Evolutionary conservation across 1,140 invertebrate genomes (phyloP).

Genomic region (Drosophila rufa): DNA sequence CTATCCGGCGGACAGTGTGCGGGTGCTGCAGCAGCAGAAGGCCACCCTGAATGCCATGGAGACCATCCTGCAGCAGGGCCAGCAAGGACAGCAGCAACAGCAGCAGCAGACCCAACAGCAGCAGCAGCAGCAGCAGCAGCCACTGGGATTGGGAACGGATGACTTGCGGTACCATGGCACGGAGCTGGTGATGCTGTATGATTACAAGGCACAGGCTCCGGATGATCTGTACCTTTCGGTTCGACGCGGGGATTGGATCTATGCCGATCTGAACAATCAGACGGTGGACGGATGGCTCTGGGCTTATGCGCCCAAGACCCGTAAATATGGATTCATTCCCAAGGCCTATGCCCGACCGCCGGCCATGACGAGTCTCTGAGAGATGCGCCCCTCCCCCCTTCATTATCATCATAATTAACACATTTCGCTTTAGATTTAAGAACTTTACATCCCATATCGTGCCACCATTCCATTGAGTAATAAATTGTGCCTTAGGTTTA

Average conservation of each 20-base stretch:
- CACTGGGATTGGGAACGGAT: constrained; percentile 85
- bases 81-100: constrained; percentile 56
- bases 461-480: constrained; percentile 23
- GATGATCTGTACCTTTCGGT: constrained; percentile 96
- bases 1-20: constrained; percentile 93
- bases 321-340: constrained; percentile 97
- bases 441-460: not conserved
- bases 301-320: constrained; percentile 96
- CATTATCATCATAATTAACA: constrained; percentile 2
- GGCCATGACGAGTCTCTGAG: constrained; percentile 92
- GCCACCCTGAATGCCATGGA: constrained; percentile 71
- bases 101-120: constrained; percentile 37
- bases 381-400: not conserved
- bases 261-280: constrained; percentile 96
- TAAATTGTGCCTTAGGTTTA: constrained; percentile 54
- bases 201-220: constrained; percentile 97
- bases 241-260: constrained; percentile 96
- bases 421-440: constrained; percentile 1
- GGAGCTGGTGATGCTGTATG: constrained; percentile 96
- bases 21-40: constrained; percentile 87
- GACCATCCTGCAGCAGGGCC: constrained; percentile 49
- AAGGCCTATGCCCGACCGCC: constrained; percentile 97
- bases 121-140: constrained; percentile 69
- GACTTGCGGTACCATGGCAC: constrained; percentile 92
- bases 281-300: constrained; percentile 97